Conservation (phyloP, 92 coral and sea anemone genomes). For the Phymanthus crucifer region DNA sequence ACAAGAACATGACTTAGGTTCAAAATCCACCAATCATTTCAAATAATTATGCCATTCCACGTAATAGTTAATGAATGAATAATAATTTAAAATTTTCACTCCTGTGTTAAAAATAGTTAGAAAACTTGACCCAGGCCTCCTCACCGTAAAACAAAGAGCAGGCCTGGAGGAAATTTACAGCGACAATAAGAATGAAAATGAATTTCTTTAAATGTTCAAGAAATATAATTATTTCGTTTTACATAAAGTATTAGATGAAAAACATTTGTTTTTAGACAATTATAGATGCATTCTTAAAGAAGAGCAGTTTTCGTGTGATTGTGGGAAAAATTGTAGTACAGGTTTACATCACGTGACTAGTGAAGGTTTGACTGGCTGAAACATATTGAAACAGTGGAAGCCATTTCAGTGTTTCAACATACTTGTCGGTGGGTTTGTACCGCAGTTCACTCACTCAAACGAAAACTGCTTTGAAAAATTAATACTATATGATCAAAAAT, state of each 20-base stretch:
- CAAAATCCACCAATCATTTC: too few relatives aligned
- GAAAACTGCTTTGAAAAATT: not conserved
- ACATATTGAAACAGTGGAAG: too few relatives aligned
- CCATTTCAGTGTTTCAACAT: too few relatives aligned
- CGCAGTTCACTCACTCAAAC: not conserved
- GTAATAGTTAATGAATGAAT: too few relatives aligned
- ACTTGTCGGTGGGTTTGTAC: not conserved
- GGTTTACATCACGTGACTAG: too few relatives aligned
- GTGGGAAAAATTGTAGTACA: not conserved
- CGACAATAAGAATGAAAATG: not conserved
- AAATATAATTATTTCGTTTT: not conserved
- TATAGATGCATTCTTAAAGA: not conserved
- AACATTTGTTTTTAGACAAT: not conserved
- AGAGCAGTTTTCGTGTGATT: not conserved
- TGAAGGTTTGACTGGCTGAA: too few relatives aligned
- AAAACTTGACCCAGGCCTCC: constrained; percentile 4
- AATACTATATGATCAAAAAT: not conserved
- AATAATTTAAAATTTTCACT: too few relatives aligned
- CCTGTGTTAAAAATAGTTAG: too few relatives aligned
- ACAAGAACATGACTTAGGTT: too few relatives aligned
- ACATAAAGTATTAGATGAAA: not conserved
- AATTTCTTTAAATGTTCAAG: not conserved
- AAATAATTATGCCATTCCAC: too few relatives aligned
- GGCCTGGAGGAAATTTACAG: not conserved
- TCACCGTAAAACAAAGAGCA: not conserved